Base-by-base conservation (phyloP, 2,888 invertebrate genomes). In the Diploptera punctata region DNA sequence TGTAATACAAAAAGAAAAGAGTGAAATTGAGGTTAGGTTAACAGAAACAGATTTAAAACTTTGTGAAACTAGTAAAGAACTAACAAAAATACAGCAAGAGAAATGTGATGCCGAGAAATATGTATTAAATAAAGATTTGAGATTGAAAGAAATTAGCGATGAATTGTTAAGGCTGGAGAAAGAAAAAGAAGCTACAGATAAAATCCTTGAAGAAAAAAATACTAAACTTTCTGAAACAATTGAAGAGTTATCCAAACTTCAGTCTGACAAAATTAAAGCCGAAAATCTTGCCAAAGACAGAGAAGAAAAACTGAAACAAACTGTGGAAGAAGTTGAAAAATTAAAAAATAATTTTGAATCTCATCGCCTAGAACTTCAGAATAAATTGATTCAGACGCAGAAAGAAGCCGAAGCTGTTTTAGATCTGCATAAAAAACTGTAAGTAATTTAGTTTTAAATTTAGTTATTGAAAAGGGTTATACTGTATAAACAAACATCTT, bases 21-120 rank as follows among this genome's bases (percentile, higher is more conserved):
- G 84, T 72, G 80, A 81, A 75, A 82, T 82, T 72, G 82, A 83
- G 65, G 85, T 83, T 79, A 82, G 82, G 47, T 83, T 82, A 74
- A 77, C 84, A 21, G 82, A 82, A 74, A 75, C 77, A 49, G 85
- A 86, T 79, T 80, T 81, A 73, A 81, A 82, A 72, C 84, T 84
- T 77, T 84, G 84, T 75, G 47, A 57, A 2, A n/a, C 61, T 9
- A 68, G n/a, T 61, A 9, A 79, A 75, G 80, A 82, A 71, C 76
- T 86, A 16, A 82, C 84, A 44, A 84, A 84, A 78, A 78, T 86
- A 52, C 84, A 83, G 82, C 80, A 44, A 84, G 85, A 70, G 85
- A 86, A 76, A 80, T 78, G 84, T 72, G 80, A 81, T 74, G 82
- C 82, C 72, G 82, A 83, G 61, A 85, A 82, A 79, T 82, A 82